A percentile compares a stretch with the other conserved stretches of the same genome.
Conservation (phyloP, 2,113 vertebrate species). For the Monopterus albus region DNA sequence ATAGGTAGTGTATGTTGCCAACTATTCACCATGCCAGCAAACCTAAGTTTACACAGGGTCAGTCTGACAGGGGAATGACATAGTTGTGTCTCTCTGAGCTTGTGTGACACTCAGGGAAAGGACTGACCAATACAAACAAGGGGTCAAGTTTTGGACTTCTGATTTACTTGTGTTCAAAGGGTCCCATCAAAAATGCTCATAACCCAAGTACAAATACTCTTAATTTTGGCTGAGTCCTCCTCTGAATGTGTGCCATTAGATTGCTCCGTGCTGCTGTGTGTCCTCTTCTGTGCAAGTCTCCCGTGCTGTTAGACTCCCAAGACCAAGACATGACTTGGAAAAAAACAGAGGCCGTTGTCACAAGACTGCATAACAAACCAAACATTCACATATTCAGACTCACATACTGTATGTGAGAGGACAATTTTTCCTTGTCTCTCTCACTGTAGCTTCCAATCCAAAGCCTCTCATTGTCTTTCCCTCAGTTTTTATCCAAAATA, state of each 20-base stretch:
- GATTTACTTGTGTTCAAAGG: not conserved
- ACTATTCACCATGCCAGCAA: conserved; percentile 5
- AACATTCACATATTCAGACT: conserved; percentile 68
- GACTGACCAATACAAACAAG: not conserved
- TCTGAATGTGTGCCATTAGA: not conserved
- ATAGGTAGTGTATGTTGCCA: not conserved
- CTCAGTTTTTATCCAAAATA: not conserved
- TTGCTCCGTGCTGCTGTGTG: conserved; percentile 12
- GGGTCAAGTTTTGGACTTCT: not conserved
- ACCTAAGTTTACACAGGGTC: conserved; percentile 13
- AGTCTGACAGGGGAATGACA: conserved; percentile 4
- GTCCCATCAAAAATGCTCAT: not conserved
- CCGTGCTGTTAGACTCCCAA: conserved; percentile 31
- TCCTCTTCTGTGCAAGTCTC: conserved; percentile 18
- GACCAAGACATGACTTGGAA: conserved; percentile 67
- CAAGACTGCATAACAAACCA: conserved; percentile 74
- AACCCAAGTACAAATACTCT: not conserved
- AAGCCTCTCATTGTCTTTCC: conserved; percentile 1
- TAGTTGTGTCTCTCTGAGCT: not conserved
- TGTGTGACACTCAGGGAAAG: not conserved
- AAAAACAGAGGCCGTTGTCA: conserved; percentile 66
- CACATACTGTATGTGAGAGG: conserved; percentile 49
- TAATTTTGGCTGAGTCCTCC: not conserved
- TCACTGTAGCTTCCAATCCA: conserved; percentile 22
- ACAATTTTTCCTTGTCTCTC: conserved; percentile 18